These are phyloP conservation scores for Conistra vaccinii DNA, from an alignment of 2,888 invertebrate species.

Conservation along the genomic window DNA sequence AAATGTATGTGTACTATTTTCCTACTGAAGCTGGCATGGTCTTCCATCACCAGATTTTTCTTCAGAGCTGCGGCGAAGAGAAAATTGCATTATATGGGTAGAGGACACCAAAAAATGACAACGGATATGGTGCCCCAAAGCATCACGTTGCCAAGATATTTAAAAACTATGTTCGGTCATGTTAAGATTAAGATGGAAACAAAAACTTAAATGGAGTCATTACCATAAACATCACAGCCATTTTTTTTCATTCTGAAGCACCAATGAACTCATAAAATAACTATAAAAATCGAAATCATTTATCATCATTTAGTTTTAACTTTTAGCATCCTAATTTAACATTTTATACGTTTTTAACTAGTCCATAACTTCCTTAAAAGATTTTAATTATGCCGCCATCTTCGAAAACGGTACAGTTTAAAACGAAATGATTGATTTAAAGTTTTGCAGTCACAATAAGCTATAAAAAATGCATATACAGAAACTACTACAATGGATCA, in stretches of 20 bases:
- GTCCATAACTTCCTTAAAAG: not conserved
- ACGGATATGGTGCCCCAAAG: not conserved
- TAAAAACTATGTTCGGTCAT: not conserved
- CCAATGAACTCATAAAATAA: constrained; percentile 15
- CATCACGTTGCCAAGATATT: not conserved
- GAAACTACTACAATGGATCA: not conserved
- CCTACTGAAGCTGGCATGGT: not conserved
- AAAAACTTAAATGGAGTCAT: constrained; percentile 13
- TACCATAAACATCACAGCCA: not conserved
- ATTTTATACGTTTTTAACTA: constrained; percentile 26
- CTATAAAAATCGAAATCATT: constrained; percentile 27
- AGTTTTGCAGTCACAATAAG: constrained; percentile 8
- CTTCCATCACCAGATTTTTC: not conserved
- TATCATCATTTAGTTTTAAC: constrained; percentile 25
- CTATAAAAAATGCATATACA: constrained; percentile 3
- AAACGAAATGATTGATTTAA: constrained; percentile 3
- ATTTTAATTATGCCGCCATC: not conserved
- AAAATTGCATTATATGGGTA: not conserved
- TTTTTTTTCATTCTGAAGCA: constrained; percentile 6
- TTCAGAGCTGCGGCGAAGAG: not conserved
- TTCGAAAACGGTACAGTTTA: not conserved
- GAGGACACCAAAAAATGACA: not conserved
- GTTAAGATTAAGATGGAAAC: not conserved
- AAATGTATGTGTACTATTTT: too few species aligned
- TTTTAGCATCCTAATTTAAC: constrained; percentile 13